phyloP scores from a whole-genome alignment of 1,140 invertebrate genomes.

The Drosophila parabipectinata region DNA sequence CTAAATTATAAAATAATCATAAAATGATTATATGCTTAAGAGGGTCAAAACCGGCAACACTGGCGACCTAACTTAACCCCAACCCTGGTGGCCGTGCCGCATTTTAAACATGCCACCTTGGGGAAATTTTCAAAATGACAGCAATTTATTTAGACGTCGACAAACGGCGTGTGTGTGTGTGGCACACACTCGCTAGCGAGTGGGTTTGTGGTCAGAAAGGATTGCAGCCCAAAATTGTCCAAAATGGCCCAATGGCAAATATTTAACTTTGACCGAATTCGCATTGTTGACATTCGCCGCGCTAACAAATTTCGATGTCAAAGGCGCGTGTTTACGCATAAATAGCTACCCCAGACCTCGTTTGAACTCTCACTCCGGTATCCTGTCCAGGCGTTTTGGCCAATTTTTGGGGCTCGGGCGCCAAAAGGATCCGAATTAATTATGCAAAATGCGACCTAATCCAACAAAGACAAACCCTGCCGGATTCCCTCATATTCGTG shows the following conservation, averaged over 20 bases:
- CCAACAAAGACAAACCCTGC: slow-evolving; percentile 37
- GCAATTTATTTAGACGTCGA: slow-evolving; percentile 76
- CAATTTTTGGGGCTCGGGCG: slow-evolving; percentile 21
- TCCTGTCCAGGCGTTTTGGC: not conserved
- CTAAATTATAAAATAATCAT: not conserved
- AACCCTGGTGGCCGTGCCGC: slow-evolving; percentile 16
- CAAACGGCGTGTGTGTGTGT: slow-evolving; percentile 7
- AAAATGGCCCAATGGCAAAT: slow-evolving; percentile 50
- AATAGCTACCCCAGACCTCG: slow-evolving; percentile 55
- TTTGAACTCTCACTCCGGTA: slow-evolving; percentile 54
- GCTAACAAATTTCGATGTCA: slow-evolving; percentile 63
- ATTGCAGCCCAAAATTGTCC: slow-evolving; percentile 30
- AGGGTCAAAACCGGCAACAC: slow-evolving; percentile 1
- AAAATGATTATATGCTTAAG: not conserved
- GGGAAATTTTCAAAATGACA: slow-evolving; percentile 80
- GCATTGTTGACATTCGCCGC: slow-evolving; percentile 71
- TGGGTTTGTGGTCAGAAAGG: slow-evolving; percentile 50
- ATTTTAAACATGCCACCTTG: slow-evolving; percentile 73
- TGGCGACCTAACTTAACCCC: slow-evolving; percentile 31
- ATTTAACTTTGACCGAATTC: slow-evolving; percentile 68
- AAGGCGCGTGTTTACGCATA: slow-evolving; percentile 76
- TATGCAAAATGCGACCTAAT: slow-evolving; percentile 79
- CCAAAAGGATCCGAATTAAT: slow-evolving; percentile 62
- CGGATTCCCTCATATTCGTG: slow-evolving; percentile 45
- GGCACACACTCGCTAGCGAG: not conserved